phyloP scores from a whole-genome alignment of 1,140 invertebrate genomes.

The Luehdorfia chinensis region DNA sequence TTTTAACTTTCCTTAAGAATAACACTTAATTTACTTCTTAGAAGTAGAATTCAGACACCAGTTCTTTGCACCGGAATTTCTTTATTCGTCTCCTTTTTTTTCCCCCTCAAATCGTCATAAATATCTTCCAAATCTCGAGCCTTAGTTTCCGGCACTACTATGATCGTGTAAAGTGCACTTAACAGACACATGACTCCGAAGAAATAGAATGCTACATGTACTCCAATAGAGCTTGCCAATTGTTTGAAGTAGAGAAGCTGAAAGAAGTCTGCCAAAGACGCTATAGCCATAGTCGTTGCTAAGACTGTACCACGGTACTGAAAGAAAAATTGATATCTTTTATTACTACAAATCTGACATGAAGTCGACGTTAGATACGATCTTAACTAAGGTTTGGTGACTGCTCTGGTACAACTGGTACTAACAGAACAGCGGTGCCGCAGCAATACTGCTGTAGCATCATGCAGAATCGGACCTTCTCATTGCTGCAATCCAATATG shows the following conservation, averaged over 20 bases:
- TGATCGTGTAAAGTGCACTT: slow-evolving; percentile 39
- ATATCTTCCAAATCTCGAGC: slow-evolving; percentile 47
- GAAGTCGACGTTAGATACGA: too few relatives aligned
- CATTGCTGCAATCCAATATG: too few relatives aligned
- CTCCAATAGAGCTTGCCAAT: slow-evolving; percentile 41
- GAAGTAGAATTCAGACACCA: too few relatives aligned
- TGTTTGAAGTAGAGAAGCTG: slow-evolving; percentile 61
- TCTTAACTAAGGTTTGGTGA: too few relatives aligned
- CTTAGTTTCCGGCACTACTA: slow-evolving; percentile 56
- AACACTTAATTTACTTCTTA: too few relatives aligned
- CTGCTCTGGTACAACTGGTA: too few relatives aligned
- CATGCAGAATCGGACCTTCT: too few relatives aligned
- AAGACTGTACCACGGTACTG: slow-evolving; percentile 62
- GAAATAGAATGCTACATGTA: slow-evolving; percentile 55
- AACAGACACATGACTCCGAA: slow-evolving; percentile 47
- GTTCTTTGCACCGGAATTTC: too few relatives aligned
- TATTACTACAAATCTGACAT: slow-evolving; percentile 18
- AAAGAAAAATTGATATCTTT: slow-evolving; percentile 26
- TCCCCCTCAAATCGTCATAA: slow-evolving; percentile 43
- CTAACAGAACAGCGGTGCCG: too few relatives aligned
- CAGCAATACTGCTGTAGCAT: too few relatives aligned
- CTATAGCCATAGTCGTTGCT: slow-evolving; percentile 44
- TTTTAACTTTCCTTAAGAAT: too few relatives aligned
- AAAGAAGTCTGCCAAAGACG: slow-evolving; percentile 43
- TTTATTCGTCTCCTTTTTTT: too few relatives aligned